phyloP scores from a whole-genome alignment of 2,113 vertebrate genomes.

The Calidris pygmaea region DNA sequence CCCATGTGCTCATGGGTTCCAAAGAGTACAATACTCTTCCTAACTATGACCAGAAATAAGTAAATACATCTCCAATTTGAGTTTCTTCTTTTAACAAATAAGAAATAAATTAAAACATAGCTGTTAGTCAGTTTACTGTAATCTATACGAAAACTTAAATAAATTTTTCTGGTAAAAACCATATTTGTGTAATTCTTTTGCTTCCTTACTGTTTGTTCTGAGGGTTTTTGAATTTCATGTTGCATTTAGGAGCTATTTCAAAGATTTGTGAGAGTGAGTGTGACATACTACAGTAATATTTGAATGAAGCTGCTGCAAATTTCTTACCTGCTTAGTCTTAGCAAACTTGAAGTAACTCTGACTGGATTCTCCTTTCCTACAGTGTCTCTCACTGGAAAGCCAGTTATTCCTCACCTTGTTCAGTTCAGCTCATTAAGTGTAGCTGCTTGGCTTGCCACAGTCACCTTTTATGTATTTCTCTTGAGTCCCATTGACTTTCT shows the following conservation, averaged over 20 bases:
- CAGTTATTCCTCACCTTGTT: neutral
- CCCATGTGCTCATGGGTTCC: accelerated
- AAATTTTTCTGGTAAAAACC: neutral
- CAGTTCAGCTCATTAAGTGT: neutral
- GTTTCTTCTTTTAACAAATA: neutral
- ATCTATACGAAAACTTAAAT: neutral
- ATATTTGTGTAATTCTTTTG: neutral
- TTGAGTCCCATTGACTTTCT: neutral
- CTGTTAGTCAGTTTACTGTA: neutral
- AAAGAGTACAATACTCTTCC: neutral
- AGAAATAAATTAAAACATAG: neutral
- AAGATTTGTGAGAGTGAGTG: neutral
- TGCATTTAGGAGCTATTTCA: neutral
- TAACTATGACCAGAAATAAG: neutral
- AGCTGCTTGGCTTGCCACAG: neutral
- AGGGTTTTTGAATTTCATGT: neutral
- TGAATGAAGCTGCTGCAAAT: neutral
- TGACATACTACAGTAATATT: neutral
- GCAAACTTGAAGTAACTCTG: neutral
- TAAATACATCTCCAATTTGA: neutral
- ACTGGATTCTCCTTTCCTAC: neutral
- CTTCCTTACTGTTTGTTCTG: neutral
- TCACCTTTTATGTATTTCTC: neutral
- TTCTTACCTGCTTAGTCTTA: neutral
- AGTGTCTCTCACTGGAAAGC: no score